Percentiles rank a stretch among this genome's conserved stretches.
phyloP scores from a whole-genome alignment of 2,888 invertebrate species.

The Clivina fossor region DNA sequence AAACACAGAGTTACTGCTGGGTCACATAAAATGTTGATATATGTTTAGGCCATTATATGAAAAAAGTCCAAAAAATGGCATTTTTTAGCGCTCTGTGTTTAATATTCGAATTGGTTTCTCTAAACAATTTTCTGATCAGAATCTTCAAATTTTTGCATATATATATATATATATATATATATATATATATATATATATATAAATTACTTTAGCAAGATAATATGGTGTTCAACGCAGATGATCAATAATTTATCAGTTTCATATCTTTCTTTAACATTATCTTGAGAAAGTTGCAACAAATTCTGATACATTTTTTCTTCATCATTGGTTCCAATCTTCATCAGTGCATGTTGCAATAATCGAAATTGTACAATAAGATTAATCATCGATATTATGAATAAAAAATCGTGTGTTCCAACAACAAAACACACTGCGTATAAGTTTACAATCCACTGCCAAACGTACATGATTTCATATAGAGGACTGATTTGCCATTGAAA shows the following conservation, averaged over 20 bases:
- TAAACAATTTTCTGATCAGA: no score
- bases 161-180: no score
- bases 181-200: background rate
- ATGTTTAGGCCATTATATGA: no score
- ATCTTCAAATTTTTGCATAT: no score
- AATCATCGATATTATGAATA: slow-evolving; percentile 26
- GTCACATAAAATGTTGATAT: no score
- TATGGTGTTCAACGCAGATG: slow-evolving; percentile 24
- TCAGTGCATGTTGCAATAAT: slow-evolving; percentile 20
- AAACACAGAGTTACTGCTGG: no score
- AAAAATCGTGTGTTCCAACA: slow-evolving; percentile 26
- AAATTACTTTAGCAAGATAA: slow-evolving; percentile 21
- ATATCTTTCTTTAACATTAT: slow-evolving; percentile 11
- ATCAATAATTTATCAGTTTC: slow-evolving; percentile 24
- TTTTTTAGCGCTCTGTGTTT: no score
- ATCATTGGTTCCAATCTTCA: slow-evolving; percentile 11
- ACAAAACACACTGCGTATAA: slow-evolving; percentile 28
- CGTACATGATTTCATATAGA: slow-evolving; percentile 26
- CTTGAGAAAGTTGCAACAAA: slow-evolving; percentile 10
- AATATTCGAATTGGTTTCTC: no score
- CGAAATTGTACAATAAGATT: slow-evolving; percentile 25
- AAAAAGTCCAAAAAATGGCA: no score
- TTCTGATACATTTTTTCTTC: slow-evolving; percentile 10
- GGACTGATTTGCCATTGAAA: slow-evolving; percentile 21
- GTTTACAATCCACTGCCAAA: slow-evolving; percentile 28